Base-by-base conservation (phyloP, 2,797 vertebrate genomes). In the Pelodytes ibericus region DNA sequence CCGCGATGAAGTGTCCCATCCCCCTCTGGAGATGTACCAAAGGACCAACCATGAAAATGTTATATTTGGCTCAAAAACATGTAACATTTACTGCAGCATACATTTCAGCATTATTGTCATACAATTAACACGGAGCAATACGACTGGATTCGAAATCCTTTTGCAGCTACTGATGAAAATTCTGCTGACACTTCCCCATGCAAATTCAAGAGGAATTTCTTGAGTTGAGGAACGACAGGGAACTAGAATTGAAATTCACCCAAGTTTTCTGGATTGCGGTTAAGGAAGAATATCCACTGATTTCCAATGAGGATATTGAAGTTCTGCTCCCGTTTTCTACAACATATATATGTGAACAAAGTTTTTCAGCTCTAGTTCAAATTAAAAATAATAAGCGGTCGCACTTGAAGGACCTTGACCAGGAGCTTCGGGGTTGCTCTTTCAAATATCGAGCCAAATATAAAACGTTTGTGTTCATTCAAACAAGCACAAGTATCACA, bases 261-360 rank as follows among this genome's bases (percentile, higher is more conserved):
- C 2, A 58, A 58, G 56, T 27, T 58, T 58, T 58, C 25, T 2
- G 0, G 51, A 56, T 47, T 56, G 3, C 51, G 20, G 51, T 56
- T 56, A 36, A 36, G 33, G 33, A 36, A 36, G 33, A 36, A 36
- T 36, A 36, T 11, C 33, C 33, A 6, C 11, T 3, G 51, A 22
- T 56, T 20, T 56, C 51, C 11, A 11, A 36, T 36, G 11, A 36
- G 18, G 51, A 0, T 53, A 53, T 53, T 22, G 51, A 16, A 56
- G 51, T 2, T n/a, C 51, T 56, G 51, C 51, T 56, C 18, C 51
- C 51, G 22, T 56, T 56, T 56, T 56, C 51, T 56, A 56, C 51
- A 3, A 53, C 49, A 2, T n/a, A 53, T 53, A 8, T 53, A 53
- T 53, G 49, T 53, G 49, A 53, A 53, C 49, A 56, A 56, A 56